A percentile compares a stretch with the other conserved stretches of the same genome.
phyloP scores from a whole-genome alignment of 92 coral and sea anemone species.

The Micromussa lordhowensis region DNA sequence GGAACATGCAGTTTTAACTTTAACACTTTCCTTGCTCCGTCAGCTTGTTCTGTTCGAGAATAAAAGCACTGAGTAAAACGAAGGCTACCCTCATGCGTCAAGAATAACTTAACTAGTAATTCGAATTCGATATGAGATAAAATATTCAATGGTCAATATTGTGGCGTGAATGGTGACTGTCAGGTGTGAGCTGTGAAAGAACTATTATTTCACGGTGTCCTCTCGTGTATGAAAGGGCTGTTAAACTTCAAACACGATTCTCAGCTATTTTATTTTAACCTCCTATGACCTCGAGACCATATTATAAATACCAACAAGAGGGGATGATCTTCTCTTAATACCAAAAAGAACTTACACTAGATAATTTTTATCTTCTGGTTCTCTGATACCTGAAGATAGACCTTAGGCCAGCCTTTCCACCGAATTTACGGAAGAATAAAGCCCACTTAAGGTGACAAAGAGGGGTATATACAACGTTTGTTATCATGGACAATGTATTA shows the following conservation, averaged over 20 bases:
- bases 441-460: background rate
- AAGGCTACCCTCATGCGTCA: background rate
- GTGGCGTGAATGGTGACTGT: background rate
- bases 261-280: background rate
- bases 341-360: background rate
- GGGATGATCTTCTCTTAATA: too few species aligned
- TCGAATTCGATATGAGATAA: background rate
- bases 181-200: background rate
- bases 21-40: too few species aligned
- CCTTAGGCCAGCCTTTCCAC: background rate
- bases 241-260: background rate
- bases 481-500: too few species aligned
- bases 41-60: background rate
- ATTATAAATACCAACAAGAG: too few species aligned
- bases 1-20: too few species aligned
- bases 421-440: background rate
- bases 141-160: background rate
- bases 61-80: background rate
- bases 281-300: background rate
- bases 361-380: background rate
- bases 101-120: too few species aligned
- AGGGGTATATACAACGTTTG: background rate
- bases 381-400: background rate
- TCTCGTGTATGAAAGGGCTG: background rate
- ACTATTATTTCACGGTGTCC: background rate